phyloP scores from a whole-genome alignment of 2,888 invertebrate genomes.

The Acanthococcus lagerstroemiae region DNA sequence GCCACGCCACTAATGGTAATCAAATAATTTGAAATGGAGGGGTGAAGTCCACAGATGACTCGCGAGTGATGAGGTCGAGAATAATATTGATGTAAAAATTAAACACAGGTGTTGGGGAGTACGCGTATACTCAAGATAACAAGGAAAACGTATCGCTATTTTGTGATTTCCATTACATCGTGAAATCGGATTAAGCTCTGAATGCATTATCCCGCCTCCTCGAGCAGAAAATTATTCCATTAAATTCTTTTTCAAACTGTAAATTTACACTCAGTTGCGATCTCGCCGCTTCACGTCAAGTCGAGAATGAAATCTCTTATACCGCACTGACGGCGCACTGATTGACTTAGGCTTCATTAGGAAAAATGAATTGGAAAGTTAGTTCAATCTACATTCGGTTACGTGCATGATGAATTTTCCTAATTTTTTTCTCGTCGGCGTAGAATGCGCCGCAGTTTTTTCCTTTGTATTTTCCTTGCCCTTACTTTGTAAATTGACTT shows the following conservation, averaged over 20 bases:
- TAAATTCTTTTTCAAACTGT: not conserved
- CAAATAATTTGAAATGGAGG: too few species aligned
- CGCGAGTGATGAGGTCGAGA: not conserved
- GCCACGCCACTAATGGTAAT: too few species aligned
- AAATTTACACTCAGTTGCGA: not conserved
- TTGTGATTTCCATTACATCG: not conserved
- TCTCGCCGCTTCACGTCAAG: not conserved
- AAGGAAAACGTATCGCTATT: not conserved
- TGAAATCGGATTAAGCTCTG: not conserved
- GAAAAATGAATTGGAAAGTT: not conserved
- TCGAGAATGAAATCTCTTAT: not conserved
- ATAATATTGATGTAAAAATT: not conserved
- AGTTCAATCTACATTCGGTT: too few species aligned
- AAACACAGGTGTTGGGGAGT: not conserved
- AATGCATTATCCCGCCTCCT: not conserved
- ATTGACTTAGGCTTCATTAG: not conserved
- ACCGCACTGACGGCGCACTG: not conserved
- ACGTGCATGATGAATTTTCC: too few species aligned
- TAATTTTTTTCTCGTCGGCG: too few species aligned
- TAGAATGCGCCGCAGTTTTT: too few species aligned
- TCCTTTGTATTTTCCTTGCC: too few species aligned
- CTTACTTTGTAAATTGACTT: too few species aligned
- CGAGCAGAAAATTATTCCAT: conserved; percentile 15
- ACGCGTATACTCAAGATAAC: too few species aligned
- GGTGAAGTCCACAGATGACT: too few species aligned